phyloP scores from a whole-genome alignment of 1,140 invertebrate species.

The Leptinotarsa defecta region DNA sequence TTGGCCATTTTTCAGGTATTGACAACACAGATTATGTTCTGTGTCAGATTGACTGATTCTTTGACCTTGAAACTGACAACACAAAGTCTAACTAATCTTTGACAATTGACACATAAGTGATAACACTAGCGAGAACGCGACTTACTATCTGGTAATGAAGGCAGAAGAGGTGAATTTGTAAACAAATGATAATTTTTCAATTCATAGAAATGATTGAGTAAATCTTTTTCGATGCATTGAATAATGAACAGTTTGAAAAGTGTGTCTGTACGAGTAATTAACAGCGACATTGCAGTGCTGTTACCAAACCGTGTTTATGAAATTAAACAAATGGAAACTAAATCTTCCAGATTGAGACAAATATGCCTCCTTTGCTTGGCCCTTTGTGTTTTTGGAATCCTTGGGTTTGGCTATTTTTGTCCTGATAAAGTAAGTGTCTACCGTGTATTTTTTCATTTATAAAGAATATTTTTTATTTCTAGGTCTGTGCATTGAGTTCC shows the following conservation, averaged over 20 bases:
- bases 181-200: constrained; percentile 11
- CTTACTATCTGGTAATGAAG: too few species aligned
- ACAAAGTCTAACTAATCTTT: too few species aligned
- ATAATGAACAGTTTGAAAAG: constrained; percentile 64
- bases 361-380: constrained; percentile 78
- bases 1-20: too few species aligned
- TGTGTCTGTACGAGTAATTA: constrained; percentile 74
- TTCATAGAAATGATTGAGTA: neutral
- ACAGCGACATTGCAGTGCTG: constrained; percentile 75
- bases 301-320: constrained; percentile 71
- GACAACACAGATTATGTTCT: too few species aligned
- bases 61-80: too few species aligned
- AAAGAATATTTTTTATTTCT: constrained; percentile 19
- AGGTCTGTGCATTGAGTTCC: constrained; percentile 73
- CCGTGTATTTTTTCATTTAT: constrained; percentile 11
- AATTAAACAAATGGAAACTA: constrained; percentile 76
- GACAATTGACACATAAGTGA: too few species aligned
- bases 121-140: too few species aligned
- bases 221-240: constrained; percentile 40
- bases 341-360: constrained; percentile 70
- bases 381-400: constrained; percentile 78
- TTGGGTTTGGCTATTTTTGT: constrained; percentile 87
- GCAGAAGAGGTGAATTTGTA: constrained; percentile 7
- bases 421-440: constrained; percentile 71
- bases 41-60: too few species aligned